Percentiles rank a stretch among this genome's conserved stretches.
These are phyloP conservation scores for Dasyurus viverrinus DNA, from an alignment of 2,113 vertebrate species.

Conservation along the genomic window DNA sequence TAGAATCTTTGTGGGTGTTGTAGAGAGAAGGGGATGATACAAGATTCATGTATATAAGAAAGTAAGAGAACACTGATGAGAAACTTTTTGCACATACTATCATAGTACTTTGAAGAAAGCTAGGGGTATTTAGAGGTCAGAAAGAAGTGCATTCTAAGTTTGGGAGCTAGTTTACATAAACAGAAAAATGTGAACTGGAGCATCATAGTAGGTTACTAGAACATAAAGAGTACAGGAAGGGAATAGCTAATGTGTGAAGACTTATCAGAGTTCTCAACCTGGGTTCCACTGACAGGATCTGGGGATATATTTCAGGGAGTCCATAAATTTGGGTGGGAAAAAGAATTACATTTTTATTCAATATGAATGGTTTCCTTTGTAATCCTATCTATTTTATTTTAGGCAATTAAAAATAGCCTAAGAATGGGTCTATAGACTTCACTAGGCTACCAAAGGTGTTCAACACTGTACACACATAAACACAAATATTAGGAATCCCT, in stretches of 20 bases:
- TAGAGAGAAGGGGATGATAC: background rate
- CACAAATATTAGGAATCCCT: background rate
- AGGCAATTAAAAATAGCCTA: background rate
- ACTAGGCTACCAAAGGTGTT: background rate
- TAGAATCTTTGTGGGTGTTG: background rate
- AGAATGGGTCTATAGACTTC: background rate
- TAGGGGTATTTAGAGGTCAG: background rate
- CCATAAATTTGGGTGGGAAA: background rate
- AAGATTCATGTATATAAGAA: background rate
- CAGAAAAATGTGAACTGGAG: background rate
- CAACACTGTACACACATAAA: background rate
- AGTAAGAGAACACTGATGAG: background rate
- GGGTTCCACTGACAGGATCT: background rate
- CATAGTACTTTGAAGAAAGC: background rate
- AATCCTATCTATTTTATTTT: too few relatives aligned
- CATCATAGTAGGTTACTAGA: background rate
- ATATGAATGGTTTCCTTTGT: background rate
- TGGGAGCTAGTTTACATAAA: background rate
- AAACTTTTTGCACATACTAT: background rate
- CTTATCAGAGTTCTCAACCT: background rate
- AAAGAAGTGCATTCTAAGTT: background rate
- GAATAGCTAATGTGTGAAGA: background rate
- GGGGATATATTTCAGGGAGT: background rate
- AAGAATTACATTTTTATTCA: background rate
- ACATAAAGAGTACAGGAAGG: too few relatives aligned